A percentile compares a stretch with the other conserved stretches of the same genome.
Conservation (phyloP, 2,113 vertebrate species). For the Brienomyrus brachyistius region DNA sequence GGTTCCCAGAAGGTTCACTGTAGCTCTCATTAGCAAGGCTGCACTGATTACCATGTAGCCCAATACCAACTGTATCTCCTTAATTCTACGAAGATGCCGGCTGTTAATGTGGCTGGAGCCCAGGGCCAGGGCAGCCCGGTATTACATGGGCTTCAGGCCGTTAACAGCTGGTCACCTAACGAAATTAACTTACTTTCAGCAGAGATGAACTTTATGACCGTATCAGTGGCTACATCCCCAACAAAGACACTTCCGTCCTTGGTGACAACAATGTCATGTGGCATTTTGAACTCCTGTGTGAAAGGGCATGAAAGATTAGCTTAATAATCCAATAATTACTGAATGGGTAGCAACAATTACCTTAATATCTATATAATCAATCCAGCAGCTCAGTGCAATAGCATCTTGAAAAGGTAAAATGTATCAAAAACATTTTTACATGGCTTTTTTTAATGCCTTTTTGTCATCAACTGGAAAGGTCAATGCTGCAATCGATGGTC, state of each 20-base stretch:
- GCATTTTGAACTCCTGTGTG: conserved; percentile 81
- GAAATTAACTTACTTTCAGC: conserved; percentile 68
- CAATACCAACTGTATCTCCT: background rate
- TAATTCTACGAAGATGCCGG: background rate
- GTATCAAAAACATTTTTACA: background rate
- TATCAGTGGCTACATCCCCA: conserved; percentile 67
- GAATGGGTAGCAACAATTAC: background rate
- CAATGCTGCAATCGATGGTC: background rate
- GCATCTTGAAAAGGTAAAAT: background rate
- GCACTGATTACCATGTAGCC: background rate
- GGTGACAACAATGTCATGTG: conserved; percentile 77
- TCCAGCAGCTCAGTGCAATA: background rate
- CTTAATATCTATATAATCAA: background rate
- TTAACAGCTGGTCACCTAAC: background rate
- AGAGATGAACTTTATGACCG: conserved; percentile 75
- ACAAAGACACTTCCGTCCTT: conserved; percentile 72
- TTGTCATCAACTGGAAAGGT: background rate
- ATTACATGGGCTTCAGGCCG: background rate
- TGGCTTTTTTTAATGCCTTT: background rate
- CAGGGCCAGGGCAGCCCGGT: background rate
- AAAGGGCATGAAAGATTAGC: background rate
- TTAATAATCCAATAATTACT: background rate
- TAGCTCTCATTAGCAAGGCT: background rate
- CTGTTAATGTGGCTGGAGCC: background rate
- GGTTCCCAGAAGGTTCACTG: background rate